Conservation (phyloP, 1,140 invertebrate species). For the Ceratosolen solmsi region DNA sequence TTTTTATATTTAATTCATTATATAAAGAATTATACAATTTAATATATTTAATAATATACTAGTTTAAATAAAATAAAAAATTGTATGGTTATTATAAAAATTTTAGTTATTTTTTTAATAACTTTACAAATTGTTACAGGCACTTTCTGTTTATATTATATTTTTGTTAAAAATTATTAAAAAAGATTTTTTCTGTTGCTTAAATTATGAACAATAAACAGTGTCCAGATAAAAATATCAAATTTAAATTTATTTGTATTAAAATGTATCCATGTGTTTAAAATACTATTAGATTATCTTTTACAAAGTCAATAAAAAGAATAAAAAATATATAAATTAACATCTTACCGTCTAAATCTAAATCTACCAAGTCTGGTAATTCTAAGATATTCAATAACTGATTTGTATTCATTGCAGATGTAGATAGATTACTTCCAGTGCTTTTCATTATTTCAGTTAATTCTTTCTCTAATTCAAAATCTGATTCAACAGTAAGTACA, state of each 20-base stretch:
- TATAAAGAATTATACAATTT: too few relatives aligned
- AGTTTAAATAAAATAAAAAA: too few relatives aligned
- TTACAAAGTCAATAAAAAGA: background rate
- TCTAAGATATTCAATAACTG: constrained; percentile 51
- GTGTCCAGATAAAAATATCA: too few relatives aligned
- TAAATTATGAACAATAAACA: too few relatives aligned
- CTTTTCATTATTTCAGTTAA: constrained; percentile 60
- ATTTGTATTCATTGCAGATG: constrained; percentile 29
- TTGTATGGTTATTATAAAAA: too few relatives aligned
- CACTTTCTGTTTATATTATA: too few relatives aligned
- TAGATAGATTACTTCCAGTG: background rate
- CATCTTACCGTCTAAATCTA: constrained; percentile 56
- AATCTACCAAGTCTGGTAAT: constrained; percentile 53
- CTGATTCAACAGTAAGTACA: constrained; percentile 53
- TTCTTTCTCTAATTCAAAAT: constrained; percentile 70
- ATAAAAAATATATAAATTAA: constrained; percentile 3
- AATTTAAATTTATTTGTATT: background rate
- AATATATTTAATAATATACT: background rate
- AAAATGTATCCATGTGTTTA: constrained; percentile 7
- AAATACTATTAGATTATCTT: background rate
- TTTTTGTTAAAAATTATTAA: too few relatives aligned
- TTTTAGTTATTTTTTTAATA: too few relatives aligned
- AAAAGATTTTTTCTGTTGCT: too few relatives aligned
- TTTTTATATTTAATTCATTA: too few relatives aligned
- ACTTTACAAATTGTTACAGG: too few relatives aligned